Evolutionary conservation across 2,888 invertebrate genomes (phyloP), one percentile per base, ranked within the genome.

Genomic region (Nesidiocoris tenuis): DNA sequence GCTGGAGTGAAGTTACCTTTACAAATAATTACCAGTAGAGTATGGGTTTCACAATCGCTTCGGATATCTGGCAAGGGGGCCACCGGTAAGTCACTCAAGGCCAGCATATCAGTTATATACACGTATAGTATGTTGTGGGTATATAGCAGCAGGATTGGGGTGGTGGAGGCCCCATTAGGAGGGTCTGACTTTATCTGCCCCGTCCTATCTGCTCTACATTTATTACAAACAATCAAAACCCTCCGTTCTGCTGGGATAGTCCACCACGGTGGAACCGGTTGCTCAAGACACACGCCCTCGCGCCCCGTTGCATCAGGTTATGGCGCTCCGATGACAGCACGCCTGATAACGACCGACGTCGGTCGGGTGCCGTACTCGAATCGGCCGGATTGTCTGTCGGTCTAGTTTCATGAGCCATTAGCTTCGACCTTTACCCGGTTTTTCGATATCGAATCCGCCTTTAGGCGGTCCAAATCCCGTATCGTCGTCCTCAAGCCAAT

Each of bases 201-300:
- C 61, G 39, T 22, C 25, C 67, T 75, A 75, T 75, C 75, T 75
- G 75, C 67, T 75, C 75, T 75, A 75, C 75, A 75, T 75, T 75
- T 75, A 75, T 75, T 75, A 75, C 75, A 75, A 75, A 75, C 75
- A 75, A 75, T 75, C 75, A 75, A 75, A 75, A 22, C 65, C 25
- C 74, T 21, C 17, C n/a, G 67, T 56, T 56, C 5, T 59, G 59
- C 59, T 18, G n/a, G n/a, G n/a, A 17, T 59, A 16, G 64, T 25
- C 17, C 23, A 25, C 39, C 9, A 39, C 18, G 64, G 57, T 55
- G 56, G 64, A 74, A 74, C 64, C 74, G 65, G 74, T 74, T 74
- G 74, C 74, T 17, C 74, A 74, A 74, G 23, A 56, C 74, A 65
- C 74, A 74, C 74, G 74, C 74, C 74, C 74, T 74, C 74, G 74